Evolutionary conservation across 2,797 vertebrate genomes (phyloP).

Genomic region (Menidia menidia): DNA sequence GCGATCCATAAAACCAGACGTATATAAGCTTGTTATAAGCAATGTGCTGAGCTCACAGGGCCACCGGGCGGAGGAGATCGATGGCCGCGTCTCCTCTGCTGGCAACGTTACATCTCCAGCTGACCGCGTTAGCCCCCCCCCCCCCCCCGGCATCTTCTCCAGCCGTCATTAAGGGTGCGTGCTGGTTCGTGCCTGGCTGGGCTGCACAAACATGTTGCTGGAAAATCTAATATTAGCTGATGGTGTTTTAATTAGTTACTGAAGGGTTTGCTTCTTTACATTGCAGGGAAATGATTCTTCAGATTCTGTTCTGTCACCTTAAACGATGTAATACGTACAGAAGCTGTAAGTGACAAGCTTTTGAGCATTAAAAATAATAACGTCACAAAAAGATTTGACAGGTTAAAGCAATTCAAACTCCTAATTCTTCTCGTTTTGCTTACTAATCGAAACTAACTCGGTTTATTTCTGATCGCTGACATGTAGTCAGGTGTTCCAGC

Average conservation of each 20-base stretch:
- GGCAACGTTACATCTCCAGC: constrained; percentile 37
- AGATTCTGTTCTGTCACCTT: not conserved
- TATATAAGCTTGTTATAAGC: constrained; percentile 7
- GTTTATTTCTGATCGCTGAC: no score
- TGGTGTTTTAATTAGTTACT: not conserved
- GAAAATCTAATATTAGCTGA: not conserved
- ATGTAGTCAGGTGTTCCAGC: no score
- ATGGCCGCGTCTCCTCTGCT: constrained; percentile 30
- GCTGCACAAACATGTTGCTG: not conserved
- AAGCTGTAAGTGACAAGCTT: no score
- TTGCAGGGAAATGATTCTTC: not conserved
- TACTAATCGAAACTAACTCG: no score
- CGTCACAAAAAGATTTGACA: no score
- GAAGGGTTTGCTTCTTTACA: no score
- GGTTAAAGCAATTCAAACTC: no score
- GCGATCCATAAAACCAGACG: constrained; percentile 41
- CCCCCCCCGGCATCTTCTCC: not conserved
- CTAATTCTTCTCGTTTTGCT: no score
- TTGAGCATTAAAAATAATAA: no score
- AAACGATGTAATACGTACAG: no score
- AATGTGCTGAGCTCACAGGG: constrained; percentile 13
- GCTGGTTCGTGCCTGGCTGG: not conserved
- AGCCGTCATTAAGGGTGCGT: not conserved
- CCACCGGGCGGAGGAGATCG: constrained; percentile 46
- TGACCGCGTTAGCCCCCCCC: constrained; percentile 5